Evolutionary conservation across 2,797 vertebrate species (phyloP).

Genomic region (Loris lydekkerianus): DNA sequence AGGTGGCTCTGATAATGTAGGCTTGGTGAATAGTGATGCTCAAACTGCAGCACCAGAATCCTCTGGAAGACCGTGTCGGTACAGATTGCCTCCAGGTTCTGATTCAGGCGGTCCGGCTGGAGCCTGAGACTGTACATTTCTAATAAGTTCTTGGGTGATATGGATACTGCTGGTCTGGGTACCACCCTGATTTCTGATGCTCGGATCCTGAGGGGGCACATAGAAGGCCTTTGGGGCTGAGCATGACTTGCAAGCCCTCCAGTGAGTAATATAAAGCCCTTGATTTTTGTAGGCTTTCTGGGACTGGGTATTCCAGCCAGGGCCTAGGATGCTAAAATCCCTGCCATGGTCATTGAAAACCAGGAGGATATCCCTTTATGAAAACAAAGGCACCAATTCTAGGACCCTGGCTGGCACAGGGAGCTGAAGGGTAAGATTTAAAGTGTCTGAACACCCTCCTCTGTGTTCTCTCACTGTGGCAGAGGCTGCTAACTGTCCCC

Average conservation of each 20-base stretch:
- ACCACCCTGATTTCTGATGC: background rate
- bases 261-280: background rate
- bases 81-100: background rate
- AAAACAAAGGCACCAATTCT: background rate
- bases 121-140: background rate
- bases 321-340: background rate
- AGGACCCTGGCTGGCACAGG: background rate
- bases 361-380: background rate
- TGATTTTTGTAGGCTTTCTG: background rate
- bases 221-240: background rate
- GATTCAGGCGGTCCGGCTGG: background rate
- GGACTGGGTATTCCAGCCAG: background rate
- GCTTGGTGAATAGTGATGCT: background rate
- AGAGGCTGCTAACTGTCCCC: background rate
- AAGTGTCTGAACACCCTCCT: background rate
- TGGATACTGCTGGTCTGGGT: background rate
- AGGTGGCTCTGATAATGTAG: fast-evolving
- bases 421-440: background rate
- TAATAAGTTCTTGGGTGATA: background rate
- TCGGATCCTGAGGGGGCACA: background rate
- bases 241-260: background rate
- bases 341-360: background rate
- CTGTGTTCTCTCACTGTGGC: background rate
- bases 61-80: background rate
- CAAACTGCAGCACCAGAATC: background rate